Percentiles rank a stretch among this genome's conserved stretches.
These are phyloP conservation scores for Ascaphus truei DNA, from an alignment of 2,113 vertebrate species.

Conservation along the genomic window DNA sequence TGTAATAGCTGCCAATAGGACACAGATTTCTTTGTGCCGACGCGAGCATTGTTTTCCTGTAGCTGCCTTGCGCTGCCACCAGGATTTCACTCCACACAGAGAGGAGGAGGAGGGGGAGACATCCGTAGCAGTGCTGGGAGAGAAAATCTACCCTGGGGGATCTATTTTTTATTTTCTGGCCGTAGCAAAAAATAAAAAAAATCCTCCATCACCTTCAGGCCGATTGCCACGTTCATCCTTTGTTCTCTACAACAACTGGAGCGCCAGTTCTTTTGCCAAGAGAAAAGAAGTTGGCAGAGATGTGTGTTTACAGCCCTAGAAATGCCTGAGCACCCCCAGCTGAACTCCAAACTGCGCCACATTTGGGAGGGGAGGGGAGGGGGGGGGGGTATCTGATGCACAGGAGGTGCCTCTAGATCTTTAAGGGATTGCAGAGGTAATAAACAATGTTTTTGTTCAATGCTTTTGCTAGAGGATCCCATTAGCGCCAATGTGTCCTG, in stretches of 20 bases:
- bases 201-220: slow-evolving; percentile 36
- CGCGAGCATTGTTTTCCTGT: slow-evolving; percentile 36
- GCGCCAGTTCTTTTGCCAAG: slow-evolving; percentile 14
- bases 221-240: slow-evolving; percentile 38
- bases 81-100: slow-evolving; percentile 29
- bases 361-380: too few species aligned
- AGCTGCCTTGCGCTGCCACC: slow-evolving; percentile 38
- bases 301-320: slow-evolving; percentile 48
- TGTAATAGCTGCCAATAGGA: slow-evolving; percentile 67
- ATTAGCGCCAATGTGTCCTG: too few species aligned
- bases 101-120: slow-evolving; percentile 39
- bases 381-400: too few species aligned
- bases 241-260: slow-evolving; percentile 41
- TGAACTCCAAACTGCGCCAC: not conserved
- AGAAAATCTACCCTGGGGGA: slow-evolving; percentile 41
- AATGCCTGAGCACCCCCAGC: slow-evolving; percentile 42
- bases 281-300: slow-evolving; percentile 30
- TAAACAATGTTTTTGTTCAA: too few species aligned
- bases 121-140: slow-evolving; percentile 35
- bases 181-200: slow-evolving; percentile 38
- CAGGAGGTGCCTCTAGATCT: too few species aligned
- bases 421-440: too few species aligned
- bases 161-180: slow-evolving; percentile 47
- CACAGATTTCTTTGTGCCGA: slow-evolving; percentile 54
- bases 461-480: too few species aligned